Evolutionary conservation across 2,113 vertebrate species (phyloP).

Genomic region (Corythornis vintsioides): DNA sequence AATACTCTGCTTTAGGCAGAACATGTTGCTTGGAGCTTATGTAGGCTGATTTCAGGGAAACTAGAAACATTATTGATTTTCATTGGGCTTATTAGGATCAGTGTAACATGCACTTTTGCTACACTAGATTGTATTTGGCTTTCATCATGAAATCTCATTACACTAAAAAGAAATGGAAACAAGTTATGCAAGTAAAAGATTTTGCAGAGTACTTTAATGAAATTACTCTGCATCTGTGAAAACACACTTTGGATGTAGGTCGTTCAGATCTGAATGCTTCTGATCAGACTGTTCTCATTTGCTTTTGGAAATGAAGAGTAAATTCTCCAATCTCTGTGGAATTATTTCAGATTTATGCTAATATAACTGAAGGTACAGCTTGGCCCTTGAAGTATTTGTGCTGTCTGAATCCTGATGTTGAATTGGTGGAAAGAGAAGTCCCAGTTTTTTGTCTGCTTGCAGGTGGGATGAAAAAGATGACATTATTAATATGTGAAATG

Average conservation of each 20-base stretch:
- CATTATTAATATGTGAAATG: neutral
- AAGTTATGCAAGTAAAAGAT: conserved; percentile 73
- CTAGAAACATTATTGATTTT: conserved; percentile 79
- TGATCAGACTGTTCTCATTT: conserved; percentile 3
- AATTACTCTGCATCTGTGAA: conserved; percentile 64
- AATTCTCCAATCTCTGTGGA: neutral
- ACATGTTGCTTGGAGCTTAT: conserved; percentile 51
- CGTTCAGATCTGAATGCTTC: conserved; percentile 23
- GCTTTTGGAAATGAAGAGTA: conserved; percentile 7
- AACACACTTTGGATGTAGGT: conserved; percentile 52
- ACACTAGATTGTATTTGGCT: conserved; percentile 73
- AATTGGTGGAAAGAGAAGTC: neutral
- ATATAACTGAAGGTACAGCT: neutral
- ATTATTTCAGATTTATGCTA: conserved; percentile 3
- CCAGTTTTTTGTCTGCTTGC: neutral
- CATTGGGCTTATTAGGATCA: conserved; percentile 77
- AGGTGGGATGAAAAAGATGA: neutral
- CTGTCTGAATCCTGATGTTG: neutral
- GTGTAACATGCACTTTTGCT: conserved; percentile 70
- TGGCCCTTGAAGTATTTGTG: neutral
- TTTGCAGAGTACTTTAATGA: conserved; percentile 62
- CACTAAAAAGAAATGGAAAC: conserved; percentile 73
- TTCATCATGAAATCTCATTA: conserved; percentile 79
- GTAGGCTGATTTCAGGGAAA: conserved; percentile 69
- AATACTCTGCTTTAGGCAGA: conserved; percentile 69